A percentile compares a stretch with the other conserved stretches of the same genome.
phyloP scores from a whole-genome alignment of 2,113 vertebrate species.

The Neogale vison region DNA sequence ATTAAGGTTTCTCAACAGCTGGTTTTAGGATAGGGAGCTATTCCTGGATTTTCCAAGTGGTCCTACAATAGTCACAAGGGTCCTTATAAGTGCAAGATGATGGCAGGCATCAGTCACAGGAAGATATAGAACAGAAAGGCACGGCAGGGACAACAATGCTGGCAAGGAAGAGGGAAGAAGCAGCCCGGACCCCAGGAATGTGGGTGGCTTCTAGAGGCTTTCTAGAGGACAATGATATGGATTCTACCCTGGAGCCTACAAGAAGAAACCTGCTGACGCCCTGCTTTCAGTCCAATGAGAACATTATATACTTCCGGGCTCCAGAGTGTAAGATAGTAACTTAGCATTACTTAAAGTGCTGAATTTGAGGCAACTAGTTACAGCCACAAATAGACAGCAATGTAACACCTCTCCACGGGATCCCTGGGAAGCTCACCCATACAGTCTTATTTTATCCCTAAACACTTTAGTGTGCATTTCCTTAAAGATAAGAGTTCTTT shows the following conservation, averaged over 20 bases:
- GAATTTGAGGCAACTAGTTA: background rate
- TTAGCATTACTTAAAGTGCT: background rate
- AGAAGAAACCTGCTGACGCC: background rate
- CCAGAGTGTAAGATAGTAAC: background rate
- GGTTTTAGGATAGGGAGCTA: too few relatives aligned
- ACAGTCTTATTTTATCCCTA: too few relatives aligned
- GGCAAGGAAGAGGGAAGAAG: background rate
- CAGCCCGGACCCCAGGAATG: background rate
- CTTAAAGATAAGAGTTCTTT: background rate
- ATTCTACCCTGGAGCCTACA: background rate
- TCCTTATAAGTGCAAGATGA: background rate
- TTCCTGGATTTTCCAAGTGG: background rate
- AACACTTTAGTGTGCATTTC: background rate
- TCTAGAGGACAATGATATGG: background rate
- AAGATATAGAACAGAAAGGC: background rate
- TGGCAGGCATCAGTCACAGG: background rate
- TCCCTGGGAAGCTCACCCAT: background rate
- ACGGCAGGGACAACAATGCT: background rate
- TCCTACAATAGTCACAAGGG: background rate
- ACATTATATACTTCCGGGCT: background rate
- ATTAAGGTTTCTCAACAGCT: background rate
- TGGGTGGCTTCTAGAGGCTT: background rate
- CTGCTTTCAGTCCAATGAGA: background rate
- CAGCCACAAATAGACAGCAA: background rate
- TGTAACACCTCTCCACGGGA: background rate